Percentiles rank a stretch among this genome's conserved stretches.
These are phyloP conservation scores for Nipponacmea schrenckii DNA, from an alignment of 2,888 invertebrate species.

Conservation along the genomic window DNA sequence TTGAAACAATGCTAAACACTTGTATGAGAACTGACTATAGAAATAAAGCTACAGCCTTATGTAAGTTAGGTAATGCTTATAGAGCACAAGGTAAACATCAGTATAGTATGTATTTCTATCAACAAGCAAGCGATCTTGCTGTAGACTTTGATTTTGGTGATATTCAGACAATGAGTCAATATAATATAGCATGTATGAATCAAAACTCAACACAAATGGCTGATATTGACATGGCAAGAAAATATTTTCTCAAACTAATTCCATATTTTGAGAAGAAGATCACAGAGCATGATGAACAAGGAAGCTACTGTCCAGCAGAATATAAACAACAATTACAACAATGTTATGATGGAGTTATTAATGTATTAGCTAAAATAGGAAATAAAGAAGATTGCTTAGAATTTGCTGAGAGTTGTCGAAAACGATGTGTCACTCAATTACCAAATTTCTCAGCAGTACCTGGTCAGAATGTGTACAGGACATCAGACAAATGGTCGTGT, in stretches of 20 bases:
- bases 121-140: constrained; percentile 47
- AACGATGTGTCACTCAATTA: constrained; percentile 45
- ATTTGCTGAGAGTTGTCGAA: constrained; percentile 57
- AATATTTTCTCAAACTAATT: constrained; percentile 49
- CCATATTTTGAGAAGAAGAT: constrained; percentile 51
- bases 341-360: constrained; percentile 61
- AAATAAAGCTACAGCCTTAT: constrained; percentile 35
- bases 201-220: constrained; percentile 55
- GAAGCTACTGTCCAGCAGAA: constrained; percentile 53
- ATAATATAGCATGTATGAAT: constrained; percentile 57
- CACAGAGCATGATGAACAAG: constrained; percentile 52
- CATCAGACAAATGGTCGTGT: constrained; percentile 42
- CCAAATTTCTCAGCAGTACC: constrained; percentile 42
- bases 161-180: constrained; percentile 53
- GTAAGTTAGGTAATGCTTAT: constrained; percentile 58
- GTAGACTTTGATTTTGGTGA: constrained; percentile 51
- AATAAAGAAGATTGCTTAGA: constrained; percentile 57
- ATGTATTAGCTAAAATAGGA: constrained; percentile 52
- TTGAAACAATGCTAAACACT: constrained; percentile 28
- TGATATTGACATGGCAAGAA: constrained; percentile 57
- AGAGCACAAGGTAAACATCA: constrained; percentile 47
- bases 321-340: constrained; percentile 50
- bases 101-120: constrained; percentile 56
- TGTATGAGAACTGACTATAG: constrained; percentile 21
- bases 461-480: constrained; percentile 34